phyloP scores from a whole-genome alignment of 2,888 invertebrate genomes.

The Mesopsocus fuscifrons region DNA sequence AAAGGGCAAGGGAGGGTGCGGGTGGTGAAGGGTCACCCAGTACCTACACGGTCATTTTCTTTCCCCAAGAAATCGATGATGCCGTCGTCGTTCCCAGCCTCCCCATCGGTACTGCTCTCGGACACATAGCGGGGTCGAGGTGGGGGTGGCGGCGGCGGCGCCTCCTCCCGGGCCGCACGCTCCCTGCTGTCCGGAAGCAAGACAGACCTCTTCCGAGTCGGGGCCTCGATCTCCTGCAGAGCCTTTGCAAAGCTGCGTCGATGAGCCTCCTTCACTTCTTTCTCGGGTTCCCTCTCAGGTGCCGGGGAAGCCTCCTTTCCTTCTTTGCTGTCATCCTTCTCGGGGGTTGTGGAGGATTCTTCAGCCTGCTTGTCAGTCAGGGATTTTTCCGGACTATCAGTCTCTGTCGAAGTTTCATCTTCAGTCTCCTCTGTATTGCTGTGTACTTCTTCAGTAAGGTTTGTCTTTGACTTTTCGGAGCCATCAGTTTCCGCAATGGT shows the following conservation, averaged over 20 bases:
- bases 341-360: too few species aligned
- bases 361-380: too few species aligned
- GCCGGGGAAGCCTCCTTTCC: too few species aligned
- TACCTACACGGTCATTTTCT: conserved; percentile 24
- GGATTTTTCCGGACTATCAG: too few species aligned
- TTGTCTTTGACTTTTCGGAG: not conserved
- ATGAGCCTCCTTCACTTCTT: not conserved
- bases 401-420: too few species aligned
- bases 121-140: not conserved
- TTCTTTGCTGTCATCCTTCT: too few species aligned
- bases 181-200: conserved; percentile 4
- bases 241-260: not conserved
- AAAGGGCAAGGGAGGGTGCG: too few species aligned
- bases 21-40: too few species aligned
- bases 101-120: conserved; percentile 13
- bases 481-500: too few species aligned
- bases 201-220: not conserved
- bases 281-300: too few species aligned
- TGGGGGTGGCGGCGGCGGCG: not conserved
- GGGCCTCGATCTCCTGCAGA: not conserved
- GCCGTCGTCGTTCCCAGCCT: conserved; percentile 28
- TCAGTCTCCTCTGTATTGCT: conserved; percentile 14
- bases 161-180: not conserved
- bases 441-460: too few species aligned
- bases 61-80: conserved; percentile 34